Conservation (phyloP, 2,888 invertebrate genomes). For the Aelia acuminata region DNA sequence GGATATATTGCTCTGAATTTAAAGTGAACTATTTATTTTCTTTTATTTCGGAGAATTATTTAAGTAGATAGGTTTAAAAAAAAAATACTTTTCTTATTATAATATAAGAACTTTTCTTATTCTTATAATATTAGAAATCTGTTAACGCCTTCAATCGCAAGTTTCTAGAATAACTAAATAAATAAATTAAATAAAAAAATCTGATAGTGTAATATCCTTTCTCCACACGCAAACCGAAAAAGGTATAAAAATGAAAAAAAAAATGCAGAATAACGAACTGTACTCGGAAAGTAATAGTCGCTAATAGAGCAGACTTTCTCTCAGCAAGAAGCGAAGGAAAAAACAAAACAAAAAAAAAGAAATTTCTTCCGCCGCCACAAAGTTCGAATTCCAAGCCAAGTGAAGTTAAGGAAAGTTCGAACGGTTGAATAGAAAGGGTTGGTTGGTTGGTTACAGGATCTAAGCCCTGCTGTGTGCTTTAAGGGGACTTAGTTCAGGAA, state of each 20-base stretch:
- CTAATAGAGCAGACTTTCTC: slow-evolving; percentile 17
- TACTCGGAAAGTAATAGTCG: neutral
- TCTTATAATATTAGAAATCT: too few species aligned
- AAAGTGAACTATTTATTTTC: too few species aligned
- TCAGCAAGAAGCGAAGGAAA: neutral
- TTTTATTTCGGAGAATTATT: too few species aligned
- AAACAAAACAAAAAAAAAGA: neutral
- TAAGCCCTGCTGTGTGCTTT: neutral
- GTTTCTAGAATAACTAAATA: neutral
- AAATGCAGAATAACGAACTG: slow-evolving; percentile 13
- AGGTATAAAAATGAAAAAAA: slow-evolving; percentile 36
- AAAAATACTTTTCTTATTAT: too few species aligned
- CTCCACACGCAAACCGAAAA: slow-evolving; percentile 32
- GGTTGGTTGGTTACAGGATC: neutral
- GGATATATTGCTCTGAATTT: too few species aligned
- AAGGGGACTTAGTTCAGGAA: neutral
- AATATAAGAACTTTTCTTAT: too few species aligned
- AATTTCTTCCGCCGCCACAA: neutral
- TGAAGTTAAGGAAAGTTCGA: slow-evolving; percentile 13
- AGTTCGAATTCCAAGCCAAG: slow-evolving; percentile 17
- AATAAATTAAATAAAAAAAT: neutral
- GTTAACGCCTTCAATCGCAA: neutral
- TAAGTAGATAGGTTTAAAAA: too few species aligned
- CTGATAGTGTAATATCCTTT: neutral
- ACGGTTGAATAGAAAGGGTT: neutral